Evolutionary conservation across 2,888 invertebrate genomes (phyloP), one percentile per base, ranked within the genome.

Genomic region (Eupsilia transversa): DNA sequence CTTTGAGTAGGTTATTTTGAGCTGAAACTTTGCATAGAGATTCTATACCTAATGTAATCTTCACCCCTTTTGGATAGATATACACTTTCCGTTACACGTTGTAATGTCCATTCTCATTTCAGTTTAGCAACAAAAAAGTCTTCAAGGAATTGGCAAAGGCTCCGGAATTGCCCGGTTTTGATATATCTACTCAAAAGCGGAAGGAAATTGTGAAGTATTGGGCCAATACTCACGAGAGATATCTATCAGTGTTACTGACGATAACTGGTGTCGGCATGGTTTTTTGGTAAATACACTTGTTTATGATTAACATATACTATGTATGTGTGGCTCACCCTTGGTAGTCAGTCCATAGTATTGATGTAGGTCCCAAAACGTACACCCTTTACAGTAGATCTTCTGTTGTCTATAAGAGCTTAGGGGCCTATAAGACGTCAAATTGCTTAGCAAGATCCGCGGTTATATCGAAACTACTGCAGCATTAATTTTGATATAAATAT

Each of bases 131-230:
- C 74, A 91, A 87, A 82, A 83, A 86, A 5, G 76, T 92, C n/a
- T 96, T 92, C 80, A 92, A 90, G 78, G 88, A 85, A 38, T 79
- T 95, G 27, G 91, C 93, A 2, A 90, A 86, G 38, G 91, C 94
- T 2, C 93, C 94, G 94, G 93, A 94, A 59, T 92, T 93, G 0
- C 87, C 90, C 2, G 85, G 89, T 74, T 94, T 95, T 72, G 95
- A 95, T 78, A 87, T 89, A 30, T 89, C 92, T 0, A 95, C 94
- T 1, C 57, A 74, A 1, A 83, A 86, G 61, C 90, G 95, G 35
- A 89, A 81, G 71, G 71, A 86, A 1, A 83, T 95, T 17, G 78
- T 94, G 7, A 77, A 90, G 7, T 86, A 87, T 73, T 96, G 96
- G 95, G 88, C 87, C 0, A 83, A 85, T 3, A 91, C 88, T 17